Conservation (phyloP, 2,888 invertebrate species). For the Hyalella azteca region DNA sequence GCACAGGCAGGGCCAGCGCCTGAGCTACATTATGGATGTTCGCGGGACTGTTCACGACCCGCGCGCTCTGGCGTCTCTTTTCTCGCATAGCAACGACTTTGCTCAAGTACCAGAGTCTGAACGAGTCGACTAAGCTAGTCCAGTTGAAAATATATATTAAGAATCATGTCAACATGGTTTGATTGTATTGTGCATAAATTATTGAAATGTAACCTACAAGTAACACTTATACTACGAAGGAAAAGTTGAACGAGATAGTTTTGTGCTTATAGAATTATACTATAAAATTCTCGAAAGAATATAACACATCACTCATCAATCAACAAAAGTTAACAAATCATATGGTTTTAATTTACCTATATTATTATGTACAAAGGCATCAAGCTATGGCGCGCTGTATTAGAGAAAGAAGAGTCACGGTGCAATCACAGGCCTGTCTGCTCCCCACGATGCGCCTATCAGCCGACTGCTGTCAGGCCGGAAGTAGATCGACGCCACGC, state of each 20-base stretch:
- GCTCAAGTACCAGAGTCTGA: not conserved
- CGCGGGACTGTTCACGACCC: not conserved
- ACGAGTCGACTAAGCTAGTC: not conserved
- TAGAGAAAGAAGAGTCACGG: not conserved
- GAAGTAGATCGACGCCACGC: constrained; percentile 1
- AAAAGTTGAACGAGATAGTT: not conserved
- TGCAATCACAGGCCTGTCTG: not conserved
- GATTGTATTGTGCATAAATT: not conserved
- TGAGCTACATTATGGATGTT: not conserved
- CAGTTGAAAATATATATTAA: not conserved
- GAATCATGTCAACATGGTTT: not conserved
- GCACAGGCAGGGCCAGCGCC: not conserved
- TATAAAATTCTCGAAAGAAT: not conserved
- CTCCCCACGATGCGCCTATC: not conserved
- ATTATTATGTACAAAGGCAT: not conserved
- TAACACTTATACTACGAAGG: not conserved
- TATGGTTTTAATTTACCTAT: not conserved
- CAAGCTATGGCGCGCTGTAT: not conserved
- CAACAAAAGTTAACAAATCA: not conserved
- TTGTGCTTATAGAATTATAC: not conserved
- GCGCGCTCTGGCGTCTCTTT: not conserved
- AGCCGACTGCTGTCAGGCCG: not conserved
- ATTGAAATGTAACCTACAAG: not conserved
- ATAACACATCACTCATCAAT: not conserved
- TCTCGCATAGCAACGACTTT: not conserved